Evolutionary conservation across 2,113 vertebrate species (phyloP).

Genomic region (Bos taurus): ARS-UCD2.0 NC_037348.1:39831501-39832000

Average conservation of each 20-base stretch:
- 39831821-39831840: slow-evolving; percentile 9
- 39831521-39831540: neutral
- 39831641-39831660: neutral
- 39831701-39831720: neutral
- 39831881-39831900: slow-evolving; percentile 71
- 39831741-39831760: neutral
- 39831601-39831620: neutral
- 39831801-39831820: slow-evolving; percentile 2
- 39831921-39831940: slow-evolving; percentile 78
- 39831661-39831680: neutral
- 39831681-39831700: neutral
- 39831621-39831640: neutral
- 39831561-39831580: neutral
- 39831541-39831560: neutral
- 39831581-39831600: neutral
- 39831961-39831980: slow-evolving; percentile 75
- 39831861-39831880: slow-evolving; percentile 58
- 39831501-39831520: neutral
- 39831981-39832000: slow-evolving; percentile 70
- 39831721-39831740: neutral
- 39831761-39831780: neutral
- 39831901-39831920: slow-evolving; percentile 70
- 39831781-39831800: neutral
- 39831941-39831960: slow-evolving; percentile 78
- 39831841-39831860: slow-evolving; percentile 51